These are phyloP conservation scores for Drosophila pseudotalamancana DNA, from an alignment of 2,888 invertebrate species.

Conservation along the genomic window DNA sequence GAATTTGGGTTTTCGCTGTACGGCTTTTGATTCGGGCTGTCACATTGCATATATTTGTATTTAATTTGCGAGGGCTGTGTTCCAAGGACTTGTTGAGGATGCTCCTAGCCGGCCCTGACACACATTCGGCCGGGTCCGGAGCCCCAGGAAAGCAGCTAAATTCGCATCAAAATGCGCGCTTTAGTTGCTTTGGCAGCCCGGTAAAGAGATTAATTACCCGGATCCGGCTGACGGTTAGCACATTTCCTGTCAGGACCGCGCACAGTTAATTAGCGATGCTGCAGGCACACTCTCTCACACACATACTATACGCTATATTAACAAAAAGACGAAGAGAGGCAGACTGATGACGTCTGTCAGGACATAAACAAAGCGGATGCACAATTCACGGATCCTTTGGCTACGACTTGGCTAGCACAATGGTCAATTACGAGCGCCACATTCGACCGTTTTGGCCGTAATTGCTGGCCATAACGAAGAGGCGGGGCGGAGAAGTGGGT, in stretches of 20 bases:
- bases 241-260: conserved; percentile 63
- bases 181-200: conserved; percentile 37
- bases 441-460: conserved; percentile 17
- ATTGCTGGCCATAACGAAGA: no score
- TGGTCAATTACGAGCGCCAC: conserved; percentile 55
- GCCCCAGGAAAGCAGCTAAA: conserved; percentile 42
- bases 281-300: neutral
- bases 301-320: no score
- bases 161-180: conserved; percentile 55
- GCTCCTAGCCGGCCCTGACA: conserved; percentile 57
- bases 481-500: neutral
- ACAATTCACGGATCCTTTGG: conserved; percentile 4
- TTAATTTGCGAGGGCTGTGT: conserved; percentile 45
- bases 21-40: conserved; percentile 38
- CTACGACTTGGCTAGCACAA: conserved; percentile 40
- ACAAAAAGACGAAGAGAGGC: neutral
- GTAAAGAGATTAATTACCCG: conserved; percentile 76
- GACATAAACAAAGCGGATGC: conserved; percentile 20
- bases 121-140: conserved; percentile 32
- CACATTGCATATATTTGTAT: conserved; percentile 40
- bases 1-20: no score
- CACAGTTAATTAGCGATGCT: conserved; percentile 64
- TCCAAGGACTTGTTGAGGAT: conserved; percentile 51
- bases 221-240: conserved; percentile 75
- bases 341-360: conserved; percentile 52